A percentile compares a stretch with the other conserved stretches of the same genome.
Conservation (phyloP, 2,113 vertebrate genomes). For the Aegithalos caudatus region DNA sequence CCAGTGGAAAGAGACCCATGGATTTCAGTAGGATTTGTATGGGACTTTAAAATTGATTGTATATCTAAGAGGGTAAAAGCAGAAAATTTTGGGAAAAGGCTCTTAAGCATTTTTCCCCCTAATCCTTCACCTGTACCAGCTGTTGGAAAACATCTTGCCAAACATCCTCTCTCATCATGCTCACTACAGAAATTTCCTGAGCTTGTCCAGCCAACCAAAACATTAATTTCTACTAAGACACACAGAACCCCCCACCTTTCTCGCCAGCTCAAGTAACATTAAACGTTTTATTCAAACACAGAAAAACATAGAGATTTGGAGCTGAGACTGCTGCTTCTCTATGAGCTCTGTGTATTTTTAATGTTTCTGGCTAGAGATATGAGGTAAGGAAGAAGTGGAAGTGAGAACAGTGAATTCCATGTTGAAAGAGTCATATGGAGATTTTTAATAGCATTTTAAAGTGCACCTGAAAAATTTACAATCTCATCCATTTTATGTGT, state of each 20-base stretch:
- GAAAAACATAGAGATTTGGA: constrained; percentile 37
- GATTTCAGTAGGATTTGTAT: not conserved
- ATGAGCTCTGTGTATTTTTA: constrained; percentile 40
- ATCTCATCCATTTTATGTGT: not conserved
- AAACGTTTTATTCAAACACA: constrained; percentile 50
- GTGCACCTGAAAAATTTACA: constrained; percentile 18
- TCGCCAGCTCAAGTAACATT: constrained; percentile 54
- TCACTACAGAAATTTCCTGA: constrained; percentile 59
- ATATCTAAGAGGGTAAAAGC: not conserved
- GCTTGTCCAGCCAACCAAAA: constrained; percentile 46
- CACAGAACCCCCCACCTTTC: constrained; percentile 47
- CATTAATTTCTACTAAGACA: constrained; percentile 50
- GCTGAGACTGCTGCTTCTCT: constrained; percentile 21
- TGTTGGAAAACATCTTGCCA: constrained; percentile 40
- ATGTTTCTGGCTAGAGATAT: constrained; percentile 51
- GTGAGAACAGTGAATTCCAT: constrained; percentile 51
- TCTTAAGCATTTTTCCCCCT: not conserved
- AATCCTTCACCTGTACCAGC: constrained; percentile 43
- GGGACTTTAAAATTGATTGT: not conserved
- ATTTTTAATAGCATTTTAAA: constrained; percentile 33
- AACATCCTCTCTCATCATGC: constrained; percentile 48
- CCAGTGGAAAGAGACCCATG: not conserved
- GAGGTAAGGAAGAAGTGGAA: constrained; percentile 40
- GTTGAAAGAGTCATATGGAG: constrained; percentile 39
- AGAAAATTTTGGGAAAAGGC: not conserved